A percentile compares a stretch with the other conserved stretches of the same genome.
These are phyloP conservation scores for Archegozetes longisetosus DNA, from an alignment of 1,140 invertebrate species.

Conservation along the genomic window DNA sequence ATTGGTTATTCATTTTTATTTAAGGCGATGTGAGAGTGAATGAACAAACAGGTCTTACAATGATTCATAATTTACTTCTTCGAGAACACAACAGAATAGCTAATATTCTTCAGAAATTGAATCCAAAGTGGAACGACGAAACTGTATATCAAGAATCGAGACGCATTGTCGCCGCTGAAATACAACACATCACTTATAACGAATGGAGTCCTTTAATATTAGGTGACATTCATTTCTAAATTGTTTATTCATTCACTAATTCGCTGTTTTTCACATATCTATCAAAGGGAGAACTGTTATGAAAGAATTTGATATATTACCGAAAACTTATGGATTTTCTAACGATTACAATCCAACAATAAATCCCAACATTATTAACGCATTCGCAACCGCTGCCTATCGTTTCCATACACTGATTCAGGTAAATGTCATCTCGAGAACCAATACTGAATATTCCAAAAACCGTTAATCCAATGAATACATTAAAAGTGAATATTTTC, in stretches of 20 bases:
- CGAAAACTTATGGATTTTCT: constrained; percentile 26
- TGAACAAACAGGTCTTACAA: constrained; percentile 32
- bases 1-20: neutral
- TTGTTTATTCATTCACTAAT: neutral
- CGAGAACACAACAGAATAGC: constrained; percentile 34
- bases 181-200: constrained; percentile 71
- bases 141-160: constrained; percentile 42
- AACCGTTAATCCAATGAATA: constrained; percentile 1
- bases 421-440: neutral
- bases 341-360: constrained; percentile 28
- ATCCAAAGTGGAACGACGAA: constrained; percentile 23
- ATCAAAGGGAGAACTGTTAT: constrained; percentile 23
- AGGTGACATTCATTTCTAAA: constrained; percentile 32
- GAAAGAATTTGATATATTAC: constrained; percentile 23
- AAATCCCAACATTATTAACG: constrained; percentile 31
- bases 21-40: constrained; percentile 40
- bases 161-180: constrained; percentile 60
- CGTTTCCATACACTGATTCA: constrained; percentile 25
- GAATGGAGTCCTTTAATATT: constrained; percentile 69
- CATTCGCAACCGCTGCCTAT: constrained; percentile 26
- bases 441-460: too few relatives aligned
- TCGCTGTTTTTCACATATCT: neutral
- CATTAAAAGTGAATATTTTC: constrained; percentile 23
- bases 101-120: constrained; percentile 18
- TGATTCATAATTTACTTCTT: constrained; percentile 31